Percentiles rank a stretch among this genome's conserved stretches.
Conservation (phyloP, 2,113 vertebrate species). For the Lagenorhynchus albirostris region DNA sequence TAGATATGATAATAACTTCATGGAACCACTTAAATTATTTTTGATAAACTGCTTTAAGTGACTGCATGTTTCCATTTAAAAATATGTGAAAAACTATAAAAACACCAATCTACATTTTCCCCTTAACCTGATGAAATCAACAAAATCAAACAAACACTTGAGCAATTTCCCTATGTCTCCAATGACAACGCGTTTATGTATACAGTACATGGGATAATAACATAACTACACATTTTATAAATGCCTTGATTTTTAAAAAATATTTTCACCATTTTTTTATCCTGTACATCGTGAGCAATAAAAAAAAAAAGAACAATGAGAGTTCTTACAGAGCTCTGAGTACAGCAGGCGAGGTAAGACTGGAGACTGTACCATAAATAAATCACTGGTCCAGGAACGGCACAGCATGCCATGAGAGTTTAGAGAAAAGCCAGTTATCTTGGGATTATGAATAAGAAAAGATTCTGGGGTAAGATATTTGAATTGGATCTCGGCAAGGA, state of each 20-base stretch:
- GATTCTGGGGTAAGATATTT: neutral
- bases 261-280: neutral
- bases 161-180: neutral
- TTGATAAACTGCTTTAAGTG: constrained; percentile 26
- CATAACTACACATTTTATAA: neutral
- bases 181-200: neutral
- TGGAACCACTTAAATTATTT: constrained; percentile 23
- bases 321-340: neutral
- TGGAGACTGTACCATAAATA: neutral
- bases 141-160: neutral
- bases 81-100: neutral
- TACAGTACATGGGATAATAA: neutral
- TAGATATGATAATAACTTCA: constrained; percentile 51
- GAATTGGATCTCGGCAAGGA: neutral
- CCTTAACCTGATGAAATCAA: neutral
- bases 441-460: neutral
- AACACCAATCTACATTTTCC: neutral
- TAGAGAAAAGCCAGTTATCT: neutral
- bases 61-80: neutral
- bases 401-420: neutral
- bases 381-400: neutral
- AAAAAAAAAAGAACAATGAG: neutral
- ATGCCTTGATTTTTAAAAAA: neutral
- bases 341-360: neutral
- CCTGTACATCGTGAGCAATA: neutral